Evolutionary conservation across 2,888 invertebrate genomes (phyloP).

Genomic region (Brachyopa scutellaris): DNA sequence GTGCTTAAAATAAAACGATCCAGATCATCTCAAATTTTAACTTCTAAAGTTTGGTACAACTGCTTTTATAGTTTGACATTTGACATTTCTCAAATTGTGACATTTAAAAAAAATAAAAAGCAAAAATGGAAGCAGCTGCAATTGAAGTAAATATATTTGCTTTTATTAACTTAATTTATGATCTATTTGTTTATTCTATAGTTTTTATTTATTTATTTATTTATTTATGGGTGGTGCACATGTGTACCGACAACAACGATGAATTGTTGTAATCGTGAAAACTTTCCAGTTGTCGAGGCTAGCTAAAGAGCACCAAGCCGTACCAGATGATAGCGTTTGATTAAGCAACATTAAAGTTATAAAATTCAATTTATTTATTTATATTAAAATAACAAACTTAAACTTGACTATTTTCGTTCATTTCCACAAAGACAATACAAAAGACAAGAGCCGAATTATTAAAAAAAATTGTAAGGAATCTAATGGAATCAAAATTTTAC

Average conservation of each 20-base stretch:
- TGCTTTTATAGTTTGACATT: no score
- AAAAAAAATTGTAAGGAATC: conserved; percentile 35
- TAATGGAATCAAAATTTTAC: conserved; percentile 32
- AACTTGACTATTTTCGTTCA: conserved; percentile 49
- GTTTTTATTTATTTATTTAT: neutral
- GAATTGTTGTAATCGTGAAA: neutral
- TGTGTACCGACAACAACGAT: neutral
- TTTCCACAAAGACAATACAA: conserved; percentile 61
- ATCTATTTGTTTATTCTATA: neutral
- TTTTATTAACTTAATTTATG: neutral
- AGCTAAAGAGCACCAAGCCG: neutral
- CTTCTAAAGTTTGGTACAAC: no score
- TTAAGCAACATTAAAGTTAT: neutral
- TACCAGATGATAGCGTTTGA: neutral
- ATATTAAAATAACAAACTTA: no score
- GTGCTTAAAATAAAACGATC: no score
- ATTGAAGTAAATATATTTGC: no score
- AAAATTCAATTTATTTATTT: neutral
- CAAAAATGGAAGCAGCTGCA: no score
- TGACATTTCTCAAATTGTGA: no score
- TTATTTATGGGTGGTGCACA: neutral
- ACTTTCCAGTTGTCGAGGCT: no score
- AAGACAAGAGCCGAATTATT: conserved; percentile 27
- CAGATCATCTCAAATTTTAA: no score
- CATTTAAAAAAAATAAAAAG: neutral